Evolutionary conservation across 2,797 vertebrate genomes (phyloP).

Genomic region (Phaenicophaeus curvirostris): DNA sequence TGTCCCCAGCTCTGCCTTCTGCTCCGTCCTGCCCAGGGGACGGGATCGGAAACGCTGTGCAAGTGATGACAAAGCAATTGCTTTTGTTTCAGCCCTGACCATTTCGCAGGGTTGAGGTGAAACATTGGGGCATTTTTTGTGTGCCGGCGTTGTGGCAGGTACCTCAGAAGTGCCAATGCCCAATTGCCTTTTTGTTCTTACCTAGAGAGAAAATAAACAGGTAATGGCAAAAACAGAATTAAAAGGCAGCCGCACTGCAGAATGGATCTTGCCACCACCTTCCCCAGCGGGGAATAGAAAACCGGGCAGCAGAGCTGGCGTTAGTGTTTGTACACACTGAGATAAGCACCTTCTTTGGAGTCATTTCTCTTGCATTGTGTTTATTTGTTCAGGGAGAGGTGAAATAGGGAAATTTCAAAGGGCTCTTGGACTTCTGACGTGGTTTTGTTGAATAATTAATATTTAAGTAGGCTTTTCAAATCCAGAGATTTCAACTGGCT

Average conservation of each 20-base stretch:
- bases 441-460: constrained; percentile 33
- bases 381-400: background rate
- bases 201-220: background rate
- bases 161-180: background rate
- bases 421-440: background rate
- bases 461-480: constrained; percentile 45
- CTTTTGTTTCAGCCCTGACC: background rate
- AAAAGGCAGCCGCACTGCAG: background rate
- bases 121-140: background rate
- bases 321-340: background rate
- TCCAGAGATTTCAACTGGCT: background rate
- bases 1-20: background rate
- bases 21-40: background rate
- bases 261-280: background rate
- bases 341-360: background rate
- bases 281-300: background rate
- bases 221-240: background rate
- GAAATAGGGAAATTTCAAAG: background rate
- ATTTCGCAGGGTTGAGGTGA: background rate
- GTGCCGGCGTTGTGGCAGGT: background rate
- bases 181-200: background rate
- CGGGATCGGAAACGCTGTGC: background rate
- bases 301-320: background rate
- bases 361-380: background rate
- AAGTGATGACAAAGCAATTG: background rate